These are phyloP conservation scores for Sardinella longiceps DNA, from an alignment of 2,797 vertebrate species.

Conservation along the genomic window DNA sequence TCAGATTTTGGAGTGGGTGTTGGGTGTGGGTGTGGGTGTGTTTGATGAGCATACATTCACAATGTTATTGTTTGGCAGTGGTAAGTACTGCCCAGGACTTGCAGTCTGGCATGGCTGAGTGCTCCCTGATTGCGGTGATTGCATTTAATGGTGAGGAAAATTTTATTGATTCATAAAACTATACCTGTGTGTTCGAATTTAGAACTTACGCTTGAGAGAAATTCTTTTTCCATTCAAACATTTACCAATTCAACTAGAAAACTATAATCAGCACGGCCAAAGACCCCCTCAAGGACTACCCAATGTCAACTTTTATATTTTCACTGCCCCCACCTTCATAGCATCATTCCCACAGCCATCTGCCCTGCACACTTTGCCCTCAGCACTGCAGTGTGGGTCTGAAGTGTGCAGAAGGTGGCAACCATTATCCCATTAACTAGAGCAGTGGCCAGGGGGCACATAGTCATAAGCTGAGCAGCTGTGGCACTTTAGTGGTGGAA, in stretches of 20 bases:
- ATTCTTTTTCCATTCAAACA: not conserved
- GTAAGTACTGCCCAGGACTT: not conserved
- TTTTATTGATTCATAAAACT: constrained; percentile 7
- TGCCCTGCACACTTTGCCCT: constrained; percentile 15
- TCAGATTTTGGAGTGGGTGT: not conserved
- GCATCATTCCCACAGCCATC: constrained; percentile 47
- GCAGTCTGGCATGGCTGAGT: not conserved
- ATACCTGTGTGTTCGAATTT: not conserved
- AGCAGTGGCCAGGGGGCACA: constrained; percentile 62
- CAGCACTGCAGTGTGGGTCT: constrained; percentile 62
- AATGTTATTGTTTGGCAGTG: not conserved
- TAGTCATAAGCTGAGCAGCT: constrained; percentile 50
- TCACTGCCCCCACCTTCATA: constrained; percentile 24
- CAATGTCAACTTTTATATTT: constrained; percentile 19
- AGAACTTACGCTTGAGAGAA: not conserved
- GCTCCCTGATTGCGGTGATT: not conserved
- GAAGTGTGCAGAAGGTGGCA: constrained; percentile 78
- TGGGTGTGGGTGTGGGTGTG: not conserved
- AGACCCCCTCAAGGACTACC: not conserved
- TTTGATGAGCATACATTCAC: not conserved
- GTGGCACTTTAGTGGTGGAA: constrained; percentile 42
- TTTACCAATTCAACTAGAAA: not conserved
- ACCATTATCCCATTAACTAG: constrained; percentile 80
- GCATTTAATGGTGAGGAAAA: constrained; percentile 11
- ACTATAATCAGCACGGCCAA: constrained; percentile 5